A percentile compares a stretch with the other conserved stretches of the same genome.
phyloP scores from a whole-genome alignment of 2,113 vertebrate genomes.

The Crotalus viridis region DNA sequence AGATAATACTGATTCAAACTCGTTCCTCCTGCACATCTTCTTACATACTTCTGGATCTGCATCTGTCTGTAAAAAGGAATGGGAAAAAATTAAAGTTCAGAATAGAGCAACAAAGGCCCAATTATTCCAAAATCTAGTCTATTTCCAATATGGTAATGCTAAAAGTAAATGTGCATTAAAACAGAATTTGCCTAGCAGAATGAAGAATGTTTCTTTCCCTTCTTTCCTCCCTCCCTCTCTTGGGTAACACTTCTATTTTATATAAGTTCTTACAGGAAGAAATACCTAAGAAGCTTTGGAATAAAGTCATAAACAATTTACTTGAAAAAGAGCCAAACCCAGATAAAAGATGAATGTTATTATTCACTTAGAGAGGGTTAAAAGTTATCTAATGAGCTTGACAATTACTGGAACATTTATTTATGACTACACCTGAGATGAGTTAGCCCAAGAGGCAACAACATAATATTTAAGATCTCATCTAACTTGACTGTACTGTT shows the following conservation, averaged over 20 bases:
- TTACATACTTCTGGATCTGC: constrained; percentile 97
- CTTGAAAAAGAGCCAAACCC: not conserved
- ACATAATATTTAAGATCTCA: not conserved
- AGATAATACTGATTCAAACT: constrained; percentile 87
- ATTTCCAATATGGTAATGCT: not conserved
- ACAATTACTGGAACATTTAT: not conserved
- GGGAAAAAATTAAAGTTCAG: not conserved
- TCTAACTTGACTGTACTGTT: not conserved
- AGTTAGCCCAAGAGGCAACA: not conserved
- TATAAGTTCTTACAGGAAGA: not conserved
- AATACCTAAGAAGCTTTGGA: not conserved
- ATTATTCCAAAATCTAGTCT: not conserved
- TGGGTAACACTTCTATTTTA: not conserved
- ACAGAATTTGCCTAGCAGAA: not conserved
- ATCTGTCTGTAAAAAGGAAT: constrained; percentile 81
- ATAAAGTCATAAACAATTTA: not conserved
- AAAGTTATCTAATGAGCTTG: not conserved
- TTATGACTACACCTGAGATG: not conserved
- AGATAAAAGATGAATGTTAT: not conserved
- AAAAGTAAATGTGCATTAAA: not conserved
- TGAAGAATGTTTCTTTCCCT: not conserved
- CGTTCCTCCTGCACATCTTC: constrained; percentile 91
- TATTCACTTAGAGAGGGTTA: constrained; percentile 31
- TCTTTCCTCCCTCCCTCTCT: not conserved
- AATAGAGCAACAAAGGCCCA: not conserved